phyloP scores from a whole-genome alignment of 2,797 vertebrate species.

The Eulemur albifrons region DNA sequence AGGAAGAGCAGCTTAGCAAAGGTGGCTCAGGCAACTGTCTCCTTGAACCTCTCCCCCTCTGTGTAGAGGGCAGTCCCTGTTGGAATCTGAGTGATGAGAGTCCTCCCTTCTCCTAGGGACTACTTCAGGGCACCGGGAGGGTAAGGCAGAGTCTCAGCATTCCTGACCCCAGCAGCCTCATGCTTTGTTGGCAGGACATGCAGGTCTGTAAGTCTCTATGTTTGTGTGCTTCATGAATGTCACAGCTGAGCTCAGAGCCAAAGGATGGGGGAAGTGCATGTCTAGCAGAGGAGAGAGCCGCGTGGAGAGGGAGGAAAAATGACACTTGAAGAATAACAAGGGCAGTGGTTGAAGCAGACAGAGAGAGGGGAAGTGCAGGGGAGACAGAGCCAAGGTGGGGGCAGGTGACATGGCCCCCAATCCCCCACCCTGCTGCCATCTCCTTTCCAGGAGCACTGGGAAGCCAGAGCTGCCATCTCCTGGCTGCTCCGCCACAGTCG shows the following conservation, averaged over 20 bases:
- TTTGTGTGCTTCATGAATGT: not conserved
- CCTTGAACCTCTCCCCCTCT: not conserved
- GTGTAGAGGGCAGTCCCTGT: not conserved
- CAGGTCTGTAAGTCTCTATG: no score
- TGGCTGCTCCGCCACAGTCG: not conserved
- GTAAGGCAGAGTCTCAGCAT: not conserved
- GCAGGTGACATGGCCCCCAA: no score
- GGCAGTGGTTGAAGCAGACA: not conserved
- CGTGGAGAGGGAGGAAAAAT: not conserved
- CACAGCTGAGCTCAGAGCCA: not conserved
- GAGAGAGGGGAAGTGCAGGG: not conserved
- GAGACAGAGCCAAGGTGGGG: not conserved
- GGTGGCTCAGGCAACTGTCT: not conserved
- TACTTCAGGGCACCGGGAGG: not conserved
- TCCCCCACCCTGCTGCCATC: rapidly evolving
- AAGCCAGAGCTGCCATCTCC: not conserved
- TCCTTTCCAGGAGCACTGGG: not conserved
- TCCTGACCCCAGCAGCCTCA: not conserved
- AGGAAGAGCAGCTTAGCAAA: not conserved
- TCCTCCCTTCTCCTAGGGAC: rapidly evolving
- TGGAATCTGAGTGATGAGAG: not conserved
- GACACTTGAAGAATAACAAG: not conserved
- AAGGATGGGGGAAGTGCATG: not conserved
- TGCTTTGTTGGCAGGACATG: no score
- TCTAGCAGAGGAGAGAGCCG: not conserved